These are phyloP conservation scores for Nestor notabilis DNA, from an alignment of 2,113 vertebrate species.

Conservation along the genomic window DNA sequence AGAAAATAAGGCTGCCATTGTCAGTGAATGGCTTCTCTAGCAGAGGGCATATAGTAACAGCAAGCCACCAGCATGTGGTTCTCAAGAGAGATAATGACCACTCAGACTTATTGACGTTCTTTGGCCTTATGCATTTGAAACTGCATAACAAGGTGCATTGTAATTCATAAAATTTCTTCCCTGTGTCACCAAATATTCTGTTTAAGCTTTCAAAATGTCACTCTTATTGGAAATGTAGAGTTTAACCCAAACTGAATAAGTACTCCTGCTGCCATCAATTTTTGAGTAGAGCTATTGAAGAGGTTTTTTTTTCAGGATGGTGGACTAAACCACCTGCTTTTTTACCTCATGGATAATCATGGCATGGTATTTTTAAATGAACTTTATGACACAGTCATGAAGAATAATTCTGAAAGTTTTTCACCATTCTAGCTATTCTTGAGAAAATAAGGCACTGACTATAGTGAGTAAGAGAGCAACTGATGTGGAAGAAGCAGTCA, in stretches of 20 bases:
- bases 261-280: not conserved
- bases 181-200: not conserved
- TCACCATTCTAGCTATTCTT: not conserved
- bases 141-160: not conserved
- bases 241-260: not conserved
- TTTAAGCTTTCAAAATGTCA: not conserved
- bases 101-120: not conserved
- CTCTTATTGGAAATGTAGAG: not conserved
- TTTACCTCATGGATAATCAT: not conserved
- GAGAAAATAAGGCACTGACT: not conserved
- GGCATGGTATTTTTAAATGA: not conserved
- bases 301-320: not conserved
- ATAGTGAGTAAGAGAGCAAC: not conserved
- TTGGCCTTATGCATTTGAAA: not conserved
- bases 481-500: not conserved
- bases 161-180: constrained; percentile 16
- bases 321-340: not conserved
- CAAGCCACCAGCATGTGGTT: not conserved
- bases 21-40: not conserved
- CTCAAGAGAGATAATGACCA: not conserved
- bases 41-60: not conserved
- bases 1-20: not conserved
- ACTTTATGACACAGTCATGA: not conserved
- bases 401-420: not conserved
- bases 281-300: not conserved